Conservation (phyloP, 1,140 invertebrate species). For the Penaeus chinensis region DNA sequence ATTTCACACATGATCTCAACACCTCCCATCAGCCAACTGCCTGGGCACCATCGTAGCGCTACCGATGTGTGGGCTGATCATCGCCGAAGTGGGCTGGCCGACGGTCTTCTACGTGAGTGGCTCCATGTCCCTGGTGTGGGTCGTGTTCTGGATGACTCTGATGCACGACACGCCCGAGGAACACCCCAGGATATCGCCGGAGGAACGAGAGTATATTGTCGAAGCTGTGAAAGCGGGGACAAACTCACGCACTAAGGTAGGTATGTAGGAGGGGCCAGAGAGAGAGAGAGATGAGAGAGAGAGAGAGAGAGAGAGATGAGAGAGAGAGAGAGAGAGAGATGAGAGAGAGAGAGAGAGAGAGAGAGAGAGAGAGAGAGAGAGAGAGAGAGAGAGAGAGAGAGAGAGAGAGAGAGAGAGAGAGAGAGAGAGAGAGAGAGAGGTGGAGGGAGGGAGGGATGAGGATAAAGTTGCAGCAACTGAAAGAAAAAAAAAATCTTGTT, state of each 20-base stretch:
- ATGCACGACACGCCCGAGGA: slow-evolving; percentile 86
- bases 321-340: too few relatives aligned
- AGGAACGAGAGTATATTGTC: slow-evolving; percentile 73
- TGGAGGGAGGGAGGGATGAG: too few relatives aligned
- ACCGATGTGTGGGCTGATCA: slow-evolving; percentile 83
- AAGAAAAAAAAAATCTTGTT: too few relatives aligned
- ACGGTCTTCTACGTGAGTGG: slow-evolving; percentile 88
- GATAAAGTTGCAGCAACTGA: too few relatives aligned
- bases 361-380: neutral
- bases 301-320: neutral
- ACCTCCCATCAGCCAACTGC: slow-evolving; percentile 76
- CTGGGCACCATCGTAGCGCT: slow-evolving; percentile 85
- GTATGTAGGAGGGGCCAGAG: neutral
- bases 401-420: too few relatives aligned
- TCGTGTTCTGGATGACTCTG: slow-evolving; percentile 83
- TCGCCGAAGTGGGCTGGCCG: slow-evolving; percentile 81
- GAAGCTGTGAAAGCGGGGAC: slow-evolving; percentile 15
- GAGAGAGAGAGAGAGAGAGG: too few relatives aligned
- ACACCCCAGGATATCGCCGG: slow-evolving; percentile 85
- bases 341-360: neutral
- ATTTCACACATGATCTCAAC: too few relatives aligned
- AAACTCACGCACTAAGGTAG: neutral
- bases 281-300: neutral
- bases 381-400: neutral
- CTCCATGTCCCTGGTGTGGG: slow-evolving; percentile 83